Evolutionary conservation across 2,797 vertebrate species (phyloP).

Genomic region (Odontamblyopus lacepedii): DNA sequence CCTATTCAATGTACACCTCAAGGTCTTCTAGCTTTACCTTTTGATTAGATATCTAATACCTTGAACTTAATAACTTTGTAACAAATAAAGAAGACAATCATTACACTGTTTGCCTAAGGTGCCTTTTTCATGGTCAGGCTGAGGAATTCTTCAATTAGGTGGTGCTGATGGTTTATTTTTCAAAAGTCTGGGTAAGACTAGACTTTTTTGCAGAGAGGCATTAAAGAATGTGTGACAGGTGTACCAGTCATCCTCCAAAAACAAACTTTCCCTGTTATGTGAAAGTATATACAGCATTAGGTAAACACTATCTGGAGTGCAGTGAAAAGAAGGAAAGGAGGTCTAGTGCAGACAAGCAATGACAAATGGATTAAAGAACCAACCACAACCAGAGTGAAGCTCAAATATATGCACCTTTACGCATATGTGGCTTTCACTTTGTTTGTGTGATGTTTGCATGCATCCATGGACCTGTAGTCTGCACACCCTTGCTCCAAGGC

Average conservation of each 20-base stretch:
- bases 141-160: constrained; percentile 14
- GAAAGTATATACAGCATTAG: constrained; percentile 24
- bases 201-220: constrained; percentile 29
- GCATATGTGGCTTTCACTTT: constrained; percentile 40
- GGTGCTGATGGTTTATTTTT: constrained; percentile 7
- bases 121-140: constrained; percentile 2
- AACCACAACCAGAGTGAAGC: constrained; percentile 49
- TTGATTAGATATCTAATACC: constrained; percentile 5
- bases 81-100: constrained; percentile 4
- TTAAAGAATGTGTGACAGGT: constrained; percentile 36
- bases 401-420: constrained; percentile 44
- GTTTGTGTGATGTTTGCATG: constrained; percentile 62
- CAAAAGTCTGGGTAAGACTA: constrained; percentile 16
- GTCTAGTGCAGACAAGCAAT: constrained; percentile 16
- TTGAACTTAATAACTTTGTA: not conserved
- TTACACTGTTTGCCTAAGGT: constrained; percentile 2
- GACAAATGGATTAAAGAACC: constrained; percentile 39
- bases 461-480: constrained; percentile 62
- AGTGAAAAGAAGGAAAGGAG: constrained; percentile 20
- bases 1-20: not conserved
- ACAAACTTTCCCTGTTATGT: constrained; percentile 22
- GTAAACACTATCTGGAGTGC: constrained; percentile 16
- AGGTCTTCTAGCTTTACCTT: not conserved
- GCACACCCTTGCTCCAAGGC: constrained; percentile 67
- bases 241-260: constrained; percentile 24